Evolutionary conservation across 1,140 invertebrate species (phyloP), one percentile per base, ranked within the genome.

Genomic region (Habropoda laboriosa): DNA sequence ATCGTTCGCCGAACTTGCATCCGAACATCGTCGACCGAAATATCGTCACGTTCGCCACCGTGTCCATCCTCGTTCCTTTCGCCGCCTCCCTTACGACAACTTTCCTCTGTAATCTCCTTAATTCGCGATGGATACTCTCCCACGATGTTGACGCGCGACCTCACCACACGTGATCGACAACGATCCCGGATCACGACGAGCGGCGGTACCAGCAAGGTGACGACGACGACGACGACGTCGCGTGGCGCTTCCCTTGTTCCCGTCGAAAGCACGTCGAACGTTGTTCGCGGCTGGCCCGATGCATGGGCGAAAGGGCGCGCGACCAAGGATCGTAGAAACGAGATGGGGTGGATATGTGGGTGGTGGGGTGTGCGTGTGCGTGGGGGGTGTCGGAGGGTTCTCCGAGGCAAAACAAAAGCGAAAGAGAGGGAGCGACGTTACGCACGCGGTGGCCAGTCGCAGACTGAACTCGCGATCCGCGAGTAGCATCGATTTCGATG

Each of bases 401-500:
- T 32, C 3, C 16, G 0, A 21, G 27, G 18, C 3, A 71, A 47
- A 70, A 53, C 74, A 61, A 74, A 30, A 55, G 10, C 55, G 42
- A 78, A 38, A 57, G 38, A 21, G 58, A 53, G 68, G 67, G n/a
- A 68, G 40, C 85, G 86, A 87, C 45, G 86, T 85, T 76, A 83
- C 73, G 79, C 81, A 78, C 86, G 84, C 87, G 84, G 82, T 82
- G 82, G 86, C 87, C 77, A 86, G 83, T 88, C 86, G 87, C 86
- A 87, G 87, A 88, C 87, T 88, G 87, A 88, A 86, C 84, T 86
- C 80, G 80, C 86, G 85, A 86, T 86, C 84, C 82, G 87, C 82
- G 86, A 87, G 86, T 83, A 83, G 87, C 87, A 88, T 88, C 87
- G 87, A 88, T 88, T 88, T 88, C 86, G 86, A 80, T 86, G 81